Percentiles rank a stretch among this genome's conserved stretches.
Evolutionary conservation across 2,797 vertebrate genomes (phyloP).

Genomic region (Octomys mimax): DNA sequence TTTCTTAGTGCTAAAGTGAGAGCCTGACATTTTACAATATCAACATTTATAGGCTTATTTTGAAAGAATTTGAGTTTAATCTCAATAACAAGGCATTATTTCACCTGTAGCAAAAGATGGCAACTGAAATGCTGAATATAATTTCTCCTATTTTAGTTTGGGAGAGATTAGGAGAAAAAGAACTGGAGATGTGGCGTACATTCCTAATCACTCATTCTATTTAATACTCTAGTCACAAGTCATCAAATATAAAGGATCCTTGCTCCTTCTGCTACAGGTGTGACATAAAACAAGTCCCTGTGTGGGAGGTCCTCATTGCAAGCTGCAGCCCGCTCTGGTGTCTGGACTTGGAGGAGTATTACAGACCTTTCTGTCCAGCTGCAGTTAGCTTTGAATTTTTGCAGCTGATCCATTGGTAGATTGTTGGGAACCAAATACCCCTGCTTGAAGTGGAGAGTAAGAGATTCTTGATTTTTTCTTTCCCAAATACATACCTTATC

Average conservation of each 20-base stretch:
- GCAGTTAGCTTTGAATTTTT: constrained; percentile 53
- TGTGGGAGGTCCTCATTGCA: constrained; percentile 7
- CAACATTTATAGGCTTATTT: constrained; percentile 30
- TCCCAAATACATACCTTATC: constrained; percentile 70
- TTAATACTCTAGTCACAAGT: not conserved
- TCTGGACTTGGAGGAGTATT: not conserved
- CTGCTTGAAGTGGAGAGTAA: constrained; percentile 1
- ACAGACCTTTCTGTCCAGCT: not conserved
- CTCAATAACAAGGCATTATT: constrained; percentile 60
- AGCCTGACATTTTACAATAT: not conserved
- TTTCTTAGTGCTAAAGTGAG: constrained; percentile 56
- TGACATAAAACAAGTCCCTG: not conserved
- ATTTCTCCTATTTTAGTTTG: not conserved
- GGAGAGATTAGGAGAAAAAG: not conserved
- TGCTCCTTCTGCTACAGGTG: constrained; percentile 35
- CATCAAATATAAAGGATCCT: constrained; percentile 40
- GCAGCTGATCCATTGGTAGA: constrained; percentile 57
- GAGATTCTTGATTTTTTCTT: constrained; percentile 61
- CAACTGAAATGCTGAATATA: constrained; percentile 54
- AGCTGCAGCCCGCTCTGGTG: not conserved
- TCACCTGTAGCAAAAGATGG: constrained; percentile 23
- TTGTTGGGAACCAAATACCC: constrained; percentile 54
- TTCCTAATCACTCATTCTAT: not conserved
- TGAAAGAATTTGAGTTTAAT: constrained; percentile 68
- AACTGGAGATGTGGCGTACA: not conserved